Percentiles rank a stretch among this genome's conserved stretches.
Evolutionary conservation across 2,113 vertebrate genomes (phyloP).

Genomic region (human): DNA sequence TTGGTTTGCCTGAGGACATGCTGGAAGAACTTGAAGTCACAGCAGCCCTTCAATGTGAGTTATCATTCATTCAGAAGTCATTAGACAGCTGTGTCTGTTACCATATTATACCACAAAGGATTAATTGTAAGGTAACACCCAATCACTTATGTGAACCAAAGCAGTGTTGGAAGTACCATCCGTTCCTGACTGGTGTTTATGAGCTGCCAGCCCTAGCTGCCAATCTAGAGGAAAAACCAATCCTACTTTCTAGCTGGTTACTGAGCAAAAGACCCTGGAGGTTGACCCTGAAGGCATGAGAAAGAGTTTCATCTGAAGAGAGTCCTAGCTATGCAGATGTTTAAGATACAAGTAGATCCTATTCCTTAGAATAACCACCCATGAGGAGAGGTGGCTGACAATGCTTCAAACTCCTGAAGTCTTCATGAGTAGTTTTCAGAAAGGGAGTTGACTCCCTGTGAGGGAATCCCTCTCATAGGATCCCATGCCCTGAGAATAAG

Average conservation of each 20-base stretch:
- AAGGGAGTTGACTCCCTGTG: neutral
- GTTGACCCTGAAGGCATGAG: neutral
- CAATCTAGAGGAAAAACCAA: neutral
- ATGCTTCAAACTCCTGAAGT: neutral
- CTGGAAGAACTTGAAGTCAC: neutral
- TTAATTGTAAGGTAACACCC: neutral
- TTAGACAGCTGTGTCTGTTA: neutral
- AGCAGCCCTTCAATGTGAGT: rapidly evolving
- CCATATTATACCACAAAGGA: neutral
- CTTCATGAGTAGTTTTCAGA: neutral
- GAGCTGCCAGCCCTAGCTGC: neutral
- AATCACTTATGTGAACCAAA: neutral
- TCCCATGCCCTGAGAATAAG: neutral
- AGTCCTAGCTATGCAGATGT: neutral
- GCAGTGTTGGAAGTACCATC: neutral
- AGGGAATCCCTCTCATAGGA: neutral
- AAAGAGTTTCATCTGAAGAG: neutral
- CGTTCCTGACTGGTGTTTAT: neutral
- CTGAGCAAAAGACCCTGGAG: too few species aligned
- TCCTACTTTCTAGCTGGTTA: neutral
- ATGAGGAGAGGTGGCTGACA: neutral
- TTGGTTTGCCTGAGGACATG: neutral
- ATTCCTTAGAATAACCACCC: neutral
- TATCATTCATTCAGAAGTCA: neutral
- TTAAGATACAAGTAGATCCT: neutral